These are phyloP conservation scores for Trachymyrmex septentrionalis DNA, from an alignment of 1,140 invertebrate species.

Conservation along the genomic window DNA sequence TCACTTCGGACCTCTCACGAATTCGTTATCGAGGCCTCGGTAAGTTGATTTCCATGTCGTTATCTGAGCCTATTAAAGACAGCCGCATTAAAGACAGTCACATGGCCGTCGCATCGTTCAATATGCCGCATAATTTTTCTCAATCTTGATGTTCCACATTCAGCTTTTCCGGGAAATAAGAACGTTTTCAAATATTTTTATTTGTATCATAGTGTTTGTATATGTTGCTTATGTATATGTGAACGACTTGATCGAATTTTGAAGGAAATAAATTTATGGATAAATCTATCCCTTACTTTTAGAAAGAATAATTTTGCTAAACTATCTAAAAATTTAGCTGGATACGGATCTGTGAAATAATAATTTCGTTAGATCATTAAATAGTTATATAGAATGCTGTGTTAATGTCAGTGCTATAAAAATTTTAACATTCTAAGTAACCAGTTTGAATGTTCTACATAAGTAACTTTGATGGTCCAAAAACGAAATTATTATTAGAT, in stretches of 20 bases:
- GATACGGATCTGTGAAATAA: no score
- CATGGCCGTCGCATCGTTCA: conserved; percentile 1
- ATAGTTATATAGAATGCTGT: no score
- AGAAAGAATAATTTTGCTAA: no score
- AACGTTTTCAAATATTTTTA: neutral
- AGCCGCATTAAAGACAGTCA: conserved; percentile 13
- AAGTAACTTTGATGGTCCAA: no score
- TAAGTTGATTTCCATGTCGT: conserved; percentile 72
- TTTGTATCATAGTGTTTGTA: neutral
- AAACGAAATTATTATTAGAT: no score
- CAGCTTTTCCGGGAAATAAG: conserved; percentile 8
- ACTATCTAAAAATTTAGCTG: no score
- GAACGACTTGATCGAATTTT: neutral
- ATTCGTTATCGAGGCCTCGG: conserved; percentile 66
- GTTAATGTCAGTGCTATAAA: no score
- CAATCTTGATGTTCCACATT: conserved; percentile 25
- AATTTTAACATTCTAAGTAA: no score
- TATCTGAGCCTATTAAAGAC: conserved; percentile 58
- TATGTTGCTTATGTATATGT: no score
- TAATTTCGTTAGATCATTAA: no score
- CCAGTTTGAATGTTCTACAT: no score
- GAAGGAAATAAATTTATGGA: neutral
- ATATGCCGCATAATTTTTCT: conserved; percentile 49
- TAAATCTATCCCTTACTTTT: no score
- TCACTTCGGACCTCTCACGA: conserved; percentile 34